Percentiles rank a stretch among this genome's conserved stretches.
phyloP scores from a whole-genome alignment of 2,113 vertebrate species.

The Xyliphius kryptos region DNA sequence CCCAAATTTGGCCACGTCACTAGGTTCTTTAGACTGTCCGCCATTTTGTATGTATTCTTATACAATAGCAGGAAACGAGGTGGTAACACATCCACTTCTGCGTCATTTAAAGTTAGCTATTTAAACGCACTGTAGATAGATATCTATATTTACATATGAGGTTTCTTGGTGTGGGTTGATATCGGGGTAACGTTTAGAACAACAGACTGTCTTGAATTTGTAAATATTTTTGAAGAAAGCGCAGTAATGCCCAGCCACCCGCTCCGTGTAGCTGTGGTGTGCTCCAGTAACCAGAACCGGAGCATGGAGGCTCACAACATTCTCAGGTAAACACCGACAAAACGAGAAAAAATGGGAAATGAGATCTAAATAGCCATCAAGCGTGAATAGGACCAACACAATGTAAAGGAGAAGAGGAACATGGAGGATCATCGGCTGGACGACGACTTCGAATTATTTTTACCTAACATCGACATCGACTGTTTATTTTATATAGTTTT shows the following conservation, averaged over 20 bases:
- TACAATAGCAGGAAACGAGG: background rate
- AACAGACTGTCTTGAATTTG: slow-evolving; percentile 8
- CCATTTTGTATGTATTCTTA: slow-evolving; percentile 18
- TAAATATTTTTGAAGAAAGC: slow-evolving; percentile 49
- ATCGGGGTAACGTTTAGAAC: background rate
- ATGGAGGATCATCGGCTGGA: background rate
- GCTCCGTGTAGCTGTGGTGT: slow-evolving; percentile 91
- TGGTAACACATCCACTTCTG: background rate
- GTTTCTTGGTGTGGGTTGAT: background rate
- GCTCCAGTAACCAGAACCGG: slow-evolving; percentile 98
- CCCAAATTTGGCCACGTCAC: background rate
- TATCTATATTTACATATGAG: background rate
- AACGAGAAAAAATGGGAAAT: background rate
- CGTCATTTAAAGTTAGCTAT: background rate
- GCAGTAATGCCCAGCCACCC: slow-evolving; percentile 74
- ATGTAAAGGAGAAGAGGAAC: slow-evolving; percentile 11
- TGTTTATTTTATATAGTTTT: too few species aligned
- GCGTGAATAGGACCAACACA: background rate
- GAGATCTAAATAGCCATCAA: background rate
- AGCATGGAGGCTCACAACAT: slow-evolving; percentile 99
- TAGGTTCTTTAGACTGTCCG: background rate
- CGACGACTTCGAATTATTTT: too few species aligned
- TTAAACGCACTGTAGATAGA: background rate
- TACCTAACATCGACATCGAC: too few species aligned
- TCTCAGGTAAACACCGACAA: slow-evolving; percentile 79